Percentiles rank a stretch among this genome's conserved stretches.
Conservation (phyloP, 2,888 invertebrate species). For the Octodonta nipae region DNA sequence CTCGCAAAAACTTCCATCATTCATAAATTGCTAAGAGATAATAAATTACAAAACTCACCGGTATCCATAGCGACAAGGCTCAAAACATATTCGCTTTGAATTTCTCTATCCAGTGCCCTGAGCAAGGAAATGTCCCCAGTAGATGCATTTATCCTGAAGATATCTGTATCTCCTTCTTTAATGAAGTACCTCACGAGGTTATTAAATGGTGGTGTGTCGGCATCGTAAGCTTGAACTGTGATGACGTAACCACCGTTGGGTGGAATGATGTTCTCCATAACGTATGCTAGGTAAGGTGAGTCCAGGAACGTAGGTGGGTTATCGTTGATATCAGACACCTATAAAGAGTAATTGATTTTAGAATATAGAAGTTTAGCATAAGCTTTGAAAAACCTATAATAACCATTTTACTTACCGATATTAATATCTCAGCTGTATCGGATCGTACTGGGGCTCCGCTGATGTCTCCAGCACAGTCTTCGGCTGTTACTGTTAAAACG, state of each 20-base stretch:
- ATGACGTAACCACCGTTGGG: conserved; percentile 67
- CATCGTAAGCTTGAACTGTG: conserved; percentile 77
- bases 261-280: conserved; percentile 83
- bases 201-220: conserved; percentile 81
- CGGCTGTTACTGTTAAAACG: conserved; percentile 69
- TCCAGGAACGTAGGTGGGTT: conserved; percentile 85
- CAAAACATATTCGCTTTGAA: conserved; percentile 68
- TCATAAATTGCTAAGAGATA: too few relatives aligned
- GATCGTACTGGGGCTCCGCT: conserved; percentile 43
- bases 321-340: conserved; percentile 79
- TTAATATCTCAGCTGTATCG: conserved; percentile 69
- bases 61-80: conserved; percentile 89
- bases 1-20: too few relatives aligned
- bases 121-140: conserved; percentile 81
- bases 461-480: conserved; percentile 70
- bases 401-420: conserved; percentile 39
- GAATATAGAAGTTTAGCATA: too few relatives aligned
- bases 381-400: conserved; percentile 8
- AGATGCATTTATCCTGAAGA: conserved; percentile 83
- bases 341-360: not conserved
- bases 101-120: conserved; percentile 71
- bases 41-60: conserved; percentile 65
- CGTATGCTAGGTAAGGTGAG: conserved; percentile 86
- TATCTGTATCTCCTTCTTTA: conserved; percentile 81
- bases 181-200: conserved; percentile 83